Conservation (phyloP, 2,888 invertebrate species). For the Pyrrhia umbra region DNA sequence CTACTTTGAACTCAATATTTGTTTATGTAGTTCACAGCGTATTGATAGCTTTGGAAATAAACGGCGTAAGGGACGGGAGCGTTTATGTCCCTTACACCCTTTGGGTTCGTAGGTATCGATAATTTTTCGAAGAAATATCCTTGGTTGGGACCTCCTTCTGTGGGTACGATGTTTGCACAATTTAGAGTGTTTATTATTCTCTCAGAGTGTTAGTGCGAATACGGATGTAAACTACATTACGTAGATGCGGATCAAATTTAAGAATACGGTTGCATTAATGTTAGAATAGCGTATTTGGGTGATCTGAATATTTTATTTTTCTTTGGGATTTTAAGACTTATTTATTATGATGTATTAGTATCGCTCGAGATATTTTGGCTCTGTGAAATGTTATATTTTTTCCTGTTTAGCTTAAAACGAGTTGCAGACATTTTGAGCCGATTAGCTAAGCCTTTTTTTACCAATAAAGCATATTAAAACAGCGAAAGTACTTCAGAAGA, state of each 20-base stretch:
- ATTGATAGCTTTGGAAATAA: constrained; percentile 48
- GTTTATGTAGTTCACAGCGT: constrained; percentile 73
- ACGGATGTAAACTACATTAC: constrained; percentile 67
- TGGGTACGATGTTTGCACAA: constrained; percentile 74
- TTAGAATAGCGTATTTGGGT: neutral
- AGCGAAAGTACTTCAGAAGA: no score
- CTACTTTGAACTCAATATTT: constrained; percentile 72
- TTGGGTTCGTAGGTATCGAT: constrained; percentile 11
- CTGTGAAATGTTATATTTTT: no score
- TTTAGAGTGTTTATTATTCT: constrained; percentile 77
- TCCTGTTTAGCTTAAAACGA: no score
- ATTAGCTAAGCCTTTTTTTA: no score
- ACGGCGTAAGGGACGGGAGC: constrained; percentile 5
- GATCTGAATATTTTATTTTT: no score
- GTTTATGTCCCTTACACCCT: constrained; percentile 19
- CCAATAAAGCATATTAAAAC: no score
- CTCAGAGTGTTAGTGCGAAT: constrained; percentile 69
- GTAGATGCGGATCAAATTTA: constrained; percentile 33
- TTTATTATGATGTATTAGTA: no score
- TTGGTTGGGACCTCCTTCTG: constrained; percentile 59
- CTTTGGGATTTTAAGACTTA: no score
- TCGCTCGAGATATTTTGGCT: no score
- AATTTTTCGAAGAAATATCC: constrained; percentile 67
- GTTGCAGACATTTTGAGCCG: no score
- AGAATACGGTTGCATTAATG: neutral